A percentile compares a stretch with the other conserved stretches of the same genome.
Conservation (phyloP, 1,140 invertebrate genomes). For the Holcopasites calliopsidis region DNA sequence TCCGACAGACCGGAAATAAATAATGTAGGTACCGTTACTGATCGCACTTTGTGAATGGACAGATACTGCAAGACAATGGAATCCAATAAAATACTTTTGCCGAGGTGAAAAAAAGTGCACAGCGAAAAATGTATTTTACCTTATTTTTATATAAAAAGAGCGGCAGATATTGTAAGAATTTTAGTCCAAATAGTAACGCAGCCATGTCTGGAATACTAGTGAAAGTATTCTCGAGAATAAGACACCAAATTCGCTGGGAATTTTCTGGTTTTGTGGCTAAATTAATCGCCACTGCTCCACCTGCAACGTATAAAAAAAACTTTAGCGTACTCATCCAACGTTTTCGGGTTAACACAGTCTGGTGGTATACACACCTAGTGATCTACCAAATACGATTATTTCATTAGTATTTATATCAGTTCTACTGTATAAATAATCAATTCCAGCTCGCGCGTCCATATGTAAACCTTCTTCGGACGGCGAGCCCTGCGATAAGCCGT, state of each 20-base stretch:
- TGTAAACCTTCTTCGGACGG: constrained; percentile 93
- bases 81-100: constrained; percentile 11
- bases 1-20: constrained; percentile 92
- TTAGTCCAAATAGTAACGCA: constrained; percentile 85
- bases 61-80: constrained; percentile 82
- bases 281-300: constrained; percentile 93
- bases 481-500: constrained; percentile 93
- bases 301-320: constrained; percentile 74
- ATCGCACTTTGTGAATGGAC: constrained; percentile 85
- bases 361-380: constrained; percentile 83
- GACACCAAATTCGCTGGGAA: constrained; percentile 87
- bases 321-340: neutral
- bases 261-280: constrained; percentile 87
- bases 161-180: constrained; percentile 86
- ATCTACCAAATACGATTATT: constrained; percentile 96
- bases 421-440: constrained; percentile 90
- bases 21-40: constrained; percentile 85
- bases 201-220: constrained; percentile 97
- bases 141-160: constrained; percentile 91
- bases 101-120: neutral
- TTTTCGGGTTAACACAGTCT: neutral
- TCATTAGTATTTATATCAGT: constrained; percentile 90
- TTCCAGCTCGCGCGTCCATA: constrained; percentile 91
- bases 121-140: constrained; percentile 75
- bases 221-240: constrained; percentile 97